phyloP scores from a whole-genome alignment of 2,113 vertebrate species.

The Irena cyanogastra region DNA sequence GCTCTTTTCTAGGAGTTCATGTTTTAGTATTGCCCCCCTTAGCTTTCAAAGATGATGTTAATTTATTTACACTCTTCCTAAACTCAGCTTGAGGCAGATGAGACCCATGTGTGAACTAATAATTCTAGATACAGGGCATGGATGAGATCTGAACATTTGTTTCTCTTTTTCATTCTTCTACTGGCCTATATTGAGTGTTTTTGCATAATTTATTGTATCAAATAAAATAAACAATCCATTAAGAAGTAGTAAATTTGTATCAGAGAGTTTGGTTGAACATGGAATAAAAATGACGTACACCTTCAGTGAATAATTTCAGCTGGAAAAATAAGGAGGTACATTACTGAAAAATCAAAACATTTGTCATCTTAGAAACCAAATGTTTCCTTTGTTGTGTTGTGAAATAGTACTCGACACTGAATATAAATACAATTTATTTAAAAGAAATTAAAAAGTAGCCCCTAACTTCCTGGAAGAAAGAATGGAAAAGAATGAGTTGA shows the following conservation, averaged over 20 bases:
- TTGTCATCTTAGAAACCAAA: neutral
- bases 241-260: neutral
- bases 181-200: neutral
- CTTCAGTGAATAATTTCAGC: neutral
- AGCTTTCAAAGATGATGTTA: neutral
- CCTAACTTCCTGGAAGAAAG: neutral
- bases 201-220: neutral
- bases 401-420: neutral
- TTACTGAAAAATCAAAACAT: neutral
- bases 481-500: neutral
- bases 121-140: neutral
- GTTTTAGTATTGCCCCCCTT: neutral
- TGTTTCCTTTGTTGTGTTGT: neutral
- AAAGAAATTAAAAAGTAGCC: neutral
- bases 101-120: neutral
- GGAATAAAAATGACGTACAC: neutral
- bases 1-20: neutral
- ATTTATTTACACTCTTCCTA: conserved; percentile 13
- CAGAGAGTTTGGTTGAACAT: neutral
- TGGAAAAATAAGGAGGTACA: neutral
- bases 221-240: neutral
- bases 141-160: neutral
- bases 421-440: neutral
- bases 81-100: neutral
- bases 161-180: neutral